Evolutionary conservation across 2,888 invertebrate species (phyloP), one percentile per base, ranked within the genome.

Genomic region (Balanococcus diminutus): DNA sequence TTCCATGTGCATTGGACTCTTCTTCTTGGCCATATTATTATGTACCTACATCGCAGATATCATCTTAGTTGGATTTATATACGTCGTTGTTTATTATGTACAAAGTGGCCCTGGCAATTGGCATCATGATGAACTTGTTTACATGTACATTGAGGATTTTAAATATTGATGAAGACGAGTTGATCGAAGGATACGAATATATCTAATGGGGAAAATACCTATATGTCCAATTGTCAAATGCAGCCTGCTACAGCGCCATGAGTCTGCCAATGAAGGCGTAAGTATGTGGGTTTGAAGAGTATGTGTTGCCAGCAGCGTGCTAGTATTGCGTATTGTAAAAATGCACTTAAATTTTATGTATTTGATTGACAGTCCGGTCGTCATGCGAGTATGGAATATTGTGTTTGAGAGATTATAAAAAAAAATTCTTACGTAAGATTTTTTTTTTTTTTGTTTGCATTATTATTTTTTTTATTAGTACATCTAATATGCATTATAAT

Each of bases 301-400:
- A n/a, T n/a, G n/a, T n/a, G n/a, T 46, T 2, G n/a, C 28, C 25
- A 67, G 5, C 46, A 11, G 25, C 61, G 9, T 22, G 19, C 16
- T 56, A 19, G 56, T n/a, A 3, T 8, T 46, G 22, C 19, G 19
- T 56, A 56, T 42, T 42, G 56, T n/a, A 75, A 31, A 32, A n/a
- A 16, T 75, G 75, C 75, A 75, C 32, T 75, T 75, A 32, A 75
- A 75, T 75, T 75, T 75, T 19, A 16, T n/a, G n/a, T n/a, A n/a
- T 75, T 32, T 75, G 75, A 75, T 75, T 75, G 75, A 75, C 75
- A 75, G 19, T 11, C 3, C 22, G 61, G 46, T 67, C 4, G n/a
- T 11, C 2, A 32, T 32, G 14, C n/a, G n/a, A n/a, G n/a, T n/a
- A n/a, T n/a, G n/a, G n/a, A n/a, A n/a, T n/a, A n/a, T 25, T 32